A percentile compares a stretch with the other conserved stretches of the same genome.
These are phyloP conservation scores for Aphis craccivora DNA, from an alignment of 1,140 invertebrate species.

Conservation along the genomic window DNA sequence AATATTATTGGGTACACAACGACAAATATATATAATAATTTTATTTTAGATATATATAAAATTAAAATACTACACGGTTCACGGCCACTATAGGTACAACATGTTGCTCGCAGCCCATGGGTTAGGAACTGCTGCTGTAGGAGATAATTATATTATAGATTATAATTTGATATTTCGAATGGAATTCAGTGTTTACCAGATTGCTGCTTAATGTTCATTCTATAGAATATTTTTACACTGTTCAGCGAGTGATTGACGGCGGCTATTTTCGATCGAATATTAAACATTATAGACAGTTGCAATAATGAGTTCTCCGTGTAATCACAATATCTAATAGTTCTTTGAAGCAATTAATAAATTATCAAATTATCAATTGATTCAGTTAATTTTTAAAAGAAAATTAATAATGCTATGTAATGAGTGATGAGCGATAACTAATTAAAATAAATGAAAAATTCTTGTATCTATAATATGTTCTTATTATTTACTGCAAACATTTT, in stretches of 20 bases:
- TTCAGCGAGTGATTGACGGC: not conserved
- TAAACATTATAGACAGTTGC: not conserved
- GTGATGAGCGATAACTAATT: no score
- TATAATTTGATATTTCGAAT: not conserved
- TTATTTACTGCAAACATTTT: no score
- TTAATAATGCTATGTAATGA: not conserved
- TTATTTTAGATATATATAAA: no score
- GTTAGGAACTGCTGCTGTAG: not conserved
- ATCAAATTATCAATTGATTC: no score
- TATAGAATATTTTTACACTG: not conserved
- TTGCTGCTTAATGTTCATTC: not conserved
- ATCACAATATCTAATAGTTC: not conserved
- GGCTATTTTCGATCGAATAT: not conserved
- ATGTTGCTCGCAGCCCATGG: no score
- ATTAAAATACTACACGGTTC: no score
- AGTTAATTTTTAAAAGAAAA: not conserved
- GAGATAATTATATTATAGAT: not conserved
- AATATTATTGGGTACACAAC: no score
- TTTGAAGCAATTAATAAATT: not conserved
- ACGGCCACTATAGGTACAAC: no score
- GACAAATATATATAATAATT: no score
- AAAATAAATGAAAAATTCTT: not conserved
- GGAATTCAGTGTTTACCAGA: not conserved
- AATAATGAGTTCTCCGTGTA: not conserved
- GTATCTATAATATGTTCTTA: no score